These are phyloP conservation scores for Holotrichia oblita DNA, from an alignment of 1,140 invertebrate genomes.

Conservation along the genomic window DNA sequence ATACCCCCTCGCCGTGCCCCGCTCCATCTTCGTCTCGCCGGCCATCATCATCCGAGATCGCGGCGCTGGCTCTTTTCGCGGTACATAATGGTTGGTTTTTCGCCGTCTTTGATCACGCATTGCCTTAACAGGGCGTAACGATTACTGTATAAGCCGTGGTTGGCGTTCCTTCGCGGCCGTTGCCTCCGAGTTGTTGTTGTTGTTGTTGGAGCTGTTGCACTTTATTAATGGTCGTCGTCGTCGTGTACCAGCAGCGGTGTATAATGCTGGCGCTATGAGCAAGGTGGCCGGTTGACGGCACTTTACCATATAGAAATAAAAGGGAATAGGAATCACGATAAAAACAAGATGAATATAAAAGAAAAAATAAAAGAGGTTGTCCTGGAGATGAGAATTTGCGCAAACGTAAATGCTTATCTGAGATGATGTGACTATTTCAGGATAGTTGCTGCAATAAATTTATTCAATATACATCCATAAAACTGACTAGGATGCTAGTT, in stretches of 20 bases:
- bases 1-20: not conserved
- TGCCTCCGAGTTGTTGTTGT: conserved; percentile 30
- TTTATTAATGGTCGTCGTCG: not conserved
- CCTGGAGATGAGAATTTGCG: too few species aligned
- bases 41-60: not conserved
- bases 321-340: not conserved
- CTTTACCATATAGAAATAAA: not conserved
- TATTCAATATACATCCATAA: too few species aligned
- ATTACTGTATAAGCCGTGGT: conserved; percentile 25
- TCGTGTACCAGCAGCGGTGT: not conserved
- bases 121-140: conserved; percentile 32
- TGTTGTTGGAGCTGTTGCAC: conserved; percentile 7
- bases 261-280: not conserved
- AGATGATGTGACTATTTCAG: too few species aligned
- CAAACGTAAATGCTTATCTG: too few species aligned
- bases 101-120: conserved; percentile 34
- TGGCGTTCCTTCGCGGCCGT: conserved; percentile 5
- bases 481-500: too few species aligned
- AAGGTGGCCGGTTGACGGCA: not conserved
- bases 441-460: too few species aligned
- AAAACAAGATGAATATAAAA: not conserved
- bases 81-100: conserved; percentile 16
- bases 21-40: not conserved
- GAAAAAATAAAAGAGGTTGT: too few species aligned
- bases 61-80: not conserved